Evolutionary conservation across 2,113 vertebrate species (phyloP), one percentile per base, ranked within the genome.

Genomic region (Pituophis catenifer): DNA sequence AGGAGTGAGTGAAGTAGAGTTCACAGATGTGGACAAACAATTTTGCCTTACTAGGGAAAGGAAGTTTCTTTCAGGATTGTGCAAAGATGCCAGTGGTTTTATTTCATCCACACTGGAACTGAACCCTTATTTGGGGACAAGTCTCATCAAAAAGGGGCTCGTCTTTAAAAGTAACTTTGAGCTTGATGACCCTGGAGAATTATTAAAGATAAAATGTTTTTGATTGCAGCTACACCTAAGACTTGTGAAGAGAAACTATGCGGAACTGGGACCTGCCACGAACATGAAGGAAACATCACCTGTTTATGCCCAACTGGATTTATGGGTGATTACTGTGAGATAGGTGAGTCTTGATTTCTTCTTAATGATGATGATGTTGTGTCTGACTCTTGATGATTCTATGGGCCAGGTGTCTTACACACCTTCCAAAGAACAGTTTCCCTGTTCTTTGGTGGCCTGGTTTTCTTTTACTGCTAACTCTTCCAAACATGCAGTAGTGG

Each of bases 241-340:
- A 97, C 95, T 48, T 98, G 97, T 96, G 94, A 97, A 1, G 94
- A 97, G 6, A 97, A 97, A 92, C 96, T 95, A 8, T 97, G 97
- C 92, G 97, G 97, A 9, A 26, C 89, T 91, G 97, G 96, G 33
- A 94, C 95, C 23, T 98, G 98, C 94, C 94, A 96, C 38, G 95
- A 97, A 53, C 95, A 88, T 48, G 96, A 96, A 1, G 96, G 96
- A 7, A 93, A 94, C 5, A 91, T 96, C 26, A 0, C 94, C 26
- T 98, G 97, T 53, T 93, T 97, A 65, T 98, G 97, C 58, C 96
- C 96, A n/a, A 58, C 5, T 0, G 95, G 97, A 38, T 96, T 96
- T 89, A 95, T 44, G 50, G 95, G 97, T 10, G 65, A 95, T 59
- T 87, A 38, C 91, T 97, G 97, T 65, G 62, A 95, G 0, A 90